Conservation (phyloP, 2,113 vertebrate genomes). For the Acanthisitta chloris region DNA sequence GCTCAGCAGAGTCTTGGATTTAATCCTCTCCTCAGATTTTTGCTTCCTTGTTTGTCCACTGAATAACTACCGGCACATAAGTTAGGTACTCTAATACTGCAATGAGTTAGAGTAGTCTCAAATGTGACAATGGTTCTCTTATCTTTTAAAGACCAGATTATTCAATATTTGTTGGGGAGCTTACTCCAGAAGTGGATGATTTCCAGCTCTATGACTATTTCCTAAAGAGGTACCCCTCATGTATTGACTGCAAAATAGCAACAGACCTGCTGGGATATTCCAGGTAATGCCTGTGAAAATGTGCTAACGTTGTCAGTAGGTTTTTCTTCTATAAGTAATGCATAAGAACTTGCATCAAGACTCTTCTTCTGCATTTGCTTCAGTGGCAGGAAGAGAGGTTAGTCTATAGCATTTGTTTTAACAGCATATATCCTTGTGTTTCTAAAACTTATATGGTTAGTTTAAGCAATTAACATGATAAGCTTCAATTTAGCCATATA, state of each 20-base stretch:
- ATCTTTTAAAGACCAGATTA: constrained; percentile 80
- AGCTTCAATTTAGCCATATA: background rate
- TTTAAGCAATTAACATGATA: background rate
- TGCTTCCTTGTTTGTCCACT: background rate
- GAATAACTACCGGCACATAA: background rate
- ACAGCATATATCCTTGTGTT: background rate
- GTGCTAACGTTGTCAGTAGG: background rate
- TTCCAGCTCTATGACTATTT: constrained; percentile 91
- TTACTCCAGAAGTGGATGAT: constrained; percentile 89
- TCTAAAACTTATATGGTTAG: background rate
- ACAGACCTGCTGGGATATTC: constrained; percentile 89
- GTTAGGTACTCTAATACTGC: background rate
- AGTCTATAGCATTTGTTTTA: background rate
- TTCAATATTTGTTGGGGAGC: constrained; percentile 90
- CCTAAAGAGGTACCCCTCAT: constrained; percentile 86
- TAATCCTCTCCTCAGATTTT: background rate
- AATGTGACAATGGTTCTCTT: background rate
- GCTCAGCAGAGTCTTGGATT: background rate
- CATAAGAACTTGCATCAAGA: rapidly evolving
- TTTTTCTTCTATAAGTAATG: background rate
- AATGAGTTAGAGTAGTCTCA: background rate
- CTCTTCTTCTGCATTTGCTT: background rate
- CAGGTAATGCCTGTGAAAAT: constrained; percentile 71
- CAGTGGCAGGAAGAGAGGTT: background rate
- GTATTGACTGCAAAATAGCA: constrained; percentile 91